A percentile compares a stretch with the other conserved stretches of the same genome.
Conservation (phyloP, 2,888 invertebrate genomes). For the Xanthorhoe spadicearia region DNA sequence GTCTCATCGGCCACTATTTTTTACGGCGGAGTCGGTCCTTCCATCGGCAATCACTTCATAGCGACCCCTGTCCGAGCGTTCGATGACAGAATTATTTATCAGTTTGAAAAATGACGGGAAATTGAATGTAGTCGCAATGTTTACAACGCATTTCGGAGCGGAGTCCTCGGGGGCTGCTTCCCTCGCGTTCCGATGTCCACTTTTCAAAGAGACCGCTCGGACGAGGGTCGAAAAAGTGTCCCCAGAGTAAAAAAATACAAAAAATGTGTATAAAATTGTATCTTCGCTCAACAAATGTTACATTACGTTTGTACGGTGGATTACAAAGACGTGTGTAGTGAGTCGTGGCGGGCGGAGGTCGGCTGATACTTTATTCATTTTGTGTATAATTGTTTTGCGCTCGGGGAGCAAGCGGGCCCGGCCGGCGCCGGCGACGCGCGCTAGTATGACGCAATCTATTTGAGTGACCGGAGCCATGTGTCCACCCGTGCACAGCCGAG, state of each 20-base stretch:
- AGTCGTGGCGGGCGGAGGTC: conserved; percentile 56
- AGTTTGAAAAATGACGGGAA: conserved; percentile 86
- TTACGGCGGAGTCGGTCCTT: conserved; percentile 71
- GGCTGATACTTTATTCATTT: conserved; percentile 76
- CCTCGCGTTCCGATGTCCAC: conserved; percentile 85
- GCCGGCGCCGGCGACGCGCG: conserved; percentile 34
- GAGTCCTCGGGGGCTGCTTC: conserved; percentile 83
- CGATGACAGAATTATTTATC: conserved; percentile 86
- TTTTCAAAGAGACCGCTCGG: conserved; percentile 85
- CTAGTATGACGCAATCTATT: conserved; percentile 79
- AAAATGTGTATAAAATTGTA: conserved; percentile 78
- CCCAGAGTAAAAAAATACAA: conserved; percentile 81
- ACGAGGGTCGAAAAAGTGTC: conserved; percentile 85
- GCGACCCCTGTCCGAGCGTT: conserved; percentile 84
- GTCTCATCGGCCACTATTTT: conserved; percentile 81
- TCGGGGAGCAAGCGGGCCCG: conserved; percentile 57
- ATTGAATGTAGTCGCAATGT: conserved; percentile 86
- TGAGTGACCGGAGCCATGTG: conserved; percentile 76
- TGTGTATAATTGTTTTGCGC: conserved; percentile 78
- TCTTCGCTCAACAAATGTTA: conserved; percentile 73
- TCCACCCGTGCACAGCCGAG: conserved; percentile 52
- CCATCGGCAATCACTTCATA: conserved; percentile 84
- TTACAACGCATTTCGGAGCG: conserved; percentile 85
- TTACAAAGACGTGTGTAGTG: conserved; percentile 77
- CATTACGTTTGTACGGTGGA: conserved; percentile 72